Evolutionary conservation across 2,113 vertebrate genomes (phyloP).

Genomic region (Euleptes europaea): DNA sequence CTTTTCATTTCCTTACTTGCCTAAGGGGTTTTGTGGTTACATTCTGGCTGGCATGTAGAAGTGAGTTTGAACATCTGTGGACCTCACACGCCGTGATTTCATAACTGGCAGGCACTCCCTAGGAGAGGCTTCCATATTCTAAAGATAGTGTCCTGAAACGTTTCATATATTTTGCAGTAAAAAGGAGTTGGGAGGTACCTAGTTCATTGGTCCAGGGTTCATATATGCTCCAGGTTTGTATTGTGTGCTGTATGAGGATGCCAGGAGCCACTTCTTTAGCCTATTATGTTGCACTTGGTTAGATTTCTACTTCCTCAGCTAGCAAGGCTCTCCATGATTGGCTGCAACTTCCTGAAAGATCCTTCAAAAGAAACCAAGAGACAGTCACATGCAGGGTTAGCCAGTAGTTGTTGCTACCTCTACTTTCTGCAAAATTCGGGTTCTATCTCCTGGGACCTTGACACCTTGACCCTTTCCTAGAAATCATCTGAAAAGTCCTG

Average conservation of each 20-base stretch:
- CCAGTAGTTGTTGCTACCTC: not conserved
- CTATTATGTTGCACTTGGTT: not conserved
- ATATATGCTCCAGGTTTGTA: not conserved
- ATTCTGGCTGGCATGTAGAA: not conserved
- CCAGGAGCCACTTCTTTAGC: not conserved
- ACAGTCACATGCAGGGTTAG: not conserved
- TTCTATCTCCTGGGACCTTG: not conserved
- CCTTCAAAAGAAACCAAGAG: not conserved
- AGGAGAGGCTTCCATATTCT: not conserved
- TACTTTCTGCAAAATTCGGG: not conserved
- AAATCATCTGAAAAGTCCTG: not conserved
- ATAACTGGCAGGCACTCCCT: slow-evolving; percentile 1
- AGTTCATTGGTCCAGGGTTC: not conserved
- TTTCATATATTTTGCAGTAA: not conserved
- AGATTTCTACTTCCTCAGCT: not conserved
- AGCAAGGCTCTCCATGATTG: not conserved
- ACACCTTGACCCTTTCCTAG: not conserved
- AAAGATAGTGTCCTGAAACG: not conserved
- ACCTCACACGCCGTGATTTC: not conserved
- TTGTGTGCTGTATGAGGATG: not conserved
- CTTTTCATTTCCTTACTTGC: not conserved
- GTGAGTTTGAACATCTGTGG: slow-evolving; percentile 13
- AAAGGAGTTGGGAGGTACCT: not conserved
- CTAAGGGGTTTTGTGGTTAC: not conserved
- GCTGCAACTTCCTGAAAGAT: not conserved